Conservation (phyloP, 2,797 vertebrate species). For the Trematomus bernacchii region DNA sequence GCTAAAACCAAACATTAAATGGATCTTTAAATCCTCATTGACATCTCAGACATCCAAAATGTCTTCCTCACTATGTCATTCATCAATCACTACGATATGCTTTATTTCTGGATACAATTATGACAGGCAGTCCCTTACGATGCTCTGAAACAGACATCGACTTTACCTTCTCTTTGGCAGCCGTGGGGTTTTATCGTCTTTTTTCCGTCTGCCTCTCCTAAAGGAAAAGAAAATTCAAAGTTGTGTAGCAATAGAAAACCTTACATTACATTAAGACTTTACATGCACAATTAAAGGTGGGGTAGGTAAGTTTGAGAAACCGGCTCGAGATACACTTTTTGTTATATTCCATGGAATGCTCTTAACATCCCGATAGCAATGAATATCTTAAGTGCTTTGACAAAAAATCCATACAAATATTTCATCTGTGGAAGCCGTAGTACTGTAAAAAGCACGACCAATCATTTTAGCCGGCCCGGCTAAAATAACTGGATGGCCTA, state of each 20-base stretch:
- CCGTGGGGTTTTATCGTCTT: constrained; percentile 97
- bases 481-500: too few relatives aligned
- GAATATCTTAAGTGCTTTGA: too few relatives aligned
- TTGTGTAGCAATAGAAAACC: not conserved
- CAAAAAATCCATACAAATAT: too few relatives aligned
- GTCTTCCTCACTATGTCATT: not conserved
- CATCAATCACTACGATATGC: not conserved
- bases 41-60: not conserved
- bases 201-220: constrained; percentile 95
- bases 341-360: too few relatives aligned
- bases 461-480: too few relatives aligned
- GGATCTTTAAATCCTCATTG: not conserved
- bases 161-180: constrained; percentile 95
- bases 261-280: not conserved
- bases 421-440: too few relatives aligned
- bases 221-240: not conserved
- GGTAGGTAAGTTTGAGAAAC: too few relatives aligned
- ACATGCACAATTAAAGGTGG: not conserved
- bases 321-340: too few relatives aligned
- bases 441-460: too few relatives aligned
- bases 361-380: too few relatives aligned
- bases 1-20: not conserved
- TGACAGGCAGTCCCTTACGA: not conserved
- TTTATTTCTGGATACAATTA: not conserved
- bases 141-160: not conserved